Conservation (phyloP, 2,113 vertebrate genomes). For the Pelecanoides urinatrix region DNA sequence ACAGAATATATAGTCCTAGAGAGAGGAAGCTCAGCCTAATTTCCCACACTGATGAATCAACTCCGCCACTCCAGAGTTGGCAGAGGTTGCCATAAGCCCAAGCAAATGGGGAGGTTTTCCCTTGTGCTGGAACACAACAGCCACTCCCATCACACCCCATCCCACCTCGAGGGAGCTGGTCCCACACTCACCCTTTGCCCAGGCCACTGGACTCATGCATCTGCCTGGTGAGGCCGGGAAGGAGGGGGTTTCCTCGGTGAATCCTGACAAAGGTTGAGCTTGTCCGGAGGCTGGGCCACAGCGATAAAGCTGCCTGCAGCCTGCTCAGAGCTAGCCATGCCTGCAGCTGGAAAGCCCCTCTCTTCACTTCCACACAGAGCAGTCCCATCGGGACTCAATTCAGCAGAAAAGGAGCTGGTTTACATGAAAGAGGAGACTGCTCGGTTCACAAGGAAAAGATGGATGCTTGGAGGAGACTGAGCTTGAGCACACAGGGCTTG, state of each 20-base stretch:
- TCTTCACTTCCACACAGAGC: background rate
- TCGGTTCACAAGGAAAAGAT: background rate
- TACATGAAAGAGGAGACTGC: background rate
- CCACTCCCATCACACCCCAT: background rate
- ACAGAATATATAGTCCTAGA: background rate
- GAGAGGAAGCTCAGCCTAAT: background rate
- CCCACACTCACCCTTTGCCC: background rate
- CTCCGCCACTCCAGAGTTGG: background rate
- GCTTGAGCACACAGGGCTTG: background rate
- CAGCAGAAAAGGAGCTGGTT: background rate
- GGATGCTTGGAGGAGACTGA: background rate
- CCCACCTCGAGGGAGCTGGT: background rate
- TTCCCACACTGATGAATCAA: background rate
- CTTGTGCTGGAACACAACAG: background rate
- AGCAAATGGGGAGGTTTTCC: background rate
- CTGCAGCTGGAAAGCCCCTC: constrained; percentile 16
- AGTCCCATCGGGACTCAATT: background rate
- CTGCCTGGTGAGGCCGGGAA: background rate
- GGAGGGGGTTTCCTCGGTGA: background rate
- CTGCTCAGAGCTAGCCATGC: background rate
- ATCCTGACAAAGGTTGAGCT: background rate
- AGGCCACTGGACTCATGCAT: background rate
- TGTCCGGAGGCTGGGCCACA: background rate
- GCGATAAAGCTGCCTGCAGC: background rate
- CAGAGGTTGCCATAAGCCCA: background rate